These are phyloP conservation scores for Zosterops borbonicus DNA, from an alignment of 2,113 vertebrate genomes.

Conservation along the genomic window DNA sequence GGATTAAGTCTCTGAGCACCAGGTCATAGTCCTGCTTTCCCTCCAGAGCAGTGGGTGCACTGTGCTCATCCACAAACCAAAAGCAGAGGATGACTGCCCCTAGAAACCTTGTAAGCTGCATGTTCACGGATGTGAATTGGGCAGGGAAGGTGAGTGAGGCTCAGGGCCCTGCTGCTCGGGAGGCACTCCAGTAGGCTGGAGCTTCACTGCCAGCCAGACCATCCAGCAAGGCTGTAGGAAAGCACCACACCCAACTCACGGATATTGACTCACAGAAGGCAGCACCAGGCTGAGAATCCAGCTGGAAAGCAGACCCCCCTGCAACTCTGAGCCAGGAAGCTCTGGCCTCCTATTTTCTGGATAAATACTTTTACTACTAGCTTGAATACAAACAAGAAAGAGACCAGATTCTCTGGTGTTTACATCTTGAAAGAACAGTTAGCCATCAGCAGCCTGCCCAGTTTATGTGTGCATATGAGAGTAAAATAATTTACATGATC, in stretches of 20 bases:
- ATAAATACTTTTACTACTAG: neutral
- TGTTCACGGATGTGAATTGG: accelerated
- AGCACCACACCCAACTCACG: accelerated
- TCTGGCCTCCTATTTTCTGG: neutral
- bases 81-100: neutral
- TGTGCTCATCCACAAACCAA: neutral
- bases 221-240: neutral
- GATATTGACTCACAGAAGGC: neutral
- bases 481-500: neutral
- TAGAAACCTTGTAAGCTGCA: neutral
- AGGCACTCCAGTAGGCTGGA: neutral
- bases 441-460: neutral
- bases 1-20: neutral
- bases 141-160: neutral
- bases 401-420: neutral
- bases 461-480: neutral
- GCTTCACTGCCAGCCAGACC: neutral
- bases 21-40: neutral
- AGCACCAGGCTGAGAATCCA: neutral
- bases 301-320: neutral
- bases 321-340: neutral
- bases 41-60: neutral
- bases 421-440: neutral
- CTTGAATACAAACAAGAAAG: neutral
- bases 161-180: neutral